Percentiles rank a stretch among this genome's conserved stretches.
Conservation (phyloP, 92 coral and sea anemone species). For the Palythoa grandis region DNA sequence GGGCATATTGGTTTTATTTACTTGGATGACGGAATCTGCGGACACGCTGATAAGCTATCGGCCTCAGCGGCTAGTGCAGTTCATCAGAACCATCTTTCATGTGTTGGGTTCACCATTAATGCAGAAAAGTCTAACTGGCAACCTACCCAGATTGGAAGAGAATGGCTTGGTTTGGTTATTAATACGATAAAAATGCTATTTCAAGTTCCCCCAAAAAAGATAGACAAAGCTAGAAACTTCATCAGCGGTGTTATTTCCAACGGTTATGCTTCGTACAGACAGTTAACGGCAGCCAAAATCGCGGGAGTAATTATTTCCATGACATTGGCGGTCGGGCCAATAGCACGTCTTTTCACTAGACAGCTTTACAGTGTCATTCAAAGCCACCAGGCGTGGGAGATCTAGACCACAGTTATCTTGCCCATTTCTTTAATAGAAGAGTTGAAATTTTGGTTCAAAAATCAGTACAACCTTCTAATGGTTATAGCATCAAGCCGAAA, state of each 20-base stretch:
- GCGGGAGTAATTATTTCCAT: constrained; percentile 11
- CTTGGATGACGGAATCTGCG: not conserved
- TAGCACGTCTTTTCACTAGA: not conserved
- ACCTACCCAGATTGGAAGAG: too few relatives aligned
- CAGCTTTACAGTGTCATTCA: constrained; percentile 6
- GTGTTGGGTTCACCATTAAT: too few relatives aligned
- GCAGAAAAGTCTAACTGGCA: constrained; percentile 1
- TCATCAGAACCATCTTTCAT: constrained; percentile 6
- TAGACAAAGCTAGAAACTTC: not conserved
- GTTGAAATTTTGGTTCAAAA: too few relatives aligned
- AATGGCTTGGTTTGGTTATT: not conserved
- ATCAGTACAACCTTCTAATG: too few relatives aligned
- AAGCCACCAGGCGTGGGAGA: not conserved
- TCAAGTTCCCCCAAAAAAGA: not conserved
- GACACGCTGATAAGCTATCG: not conserved
- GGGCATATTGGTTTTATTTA: not conserved
- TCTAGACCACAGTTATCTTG: constrained; percentile 1
- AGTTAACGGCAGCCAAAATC: constrained; percentile 17
- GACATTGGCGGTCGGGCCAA: constrained; percentile 1
- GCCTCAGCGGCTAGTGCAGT: not conserved
- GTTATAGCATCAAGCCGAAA: too few relatives aligned
- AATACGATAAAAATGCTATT: not conserved
- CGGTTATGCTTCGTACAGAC: constrained; percentile 1
- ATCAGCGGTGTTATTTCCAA: not conserved
- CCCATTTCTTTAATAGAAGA: too few relatives aligned